Evolutionary conservation across 2,797 vertebrate genomes (phyloP), one percentile per base, ranked within the genome.

Genomic region (Antrozous pallidus): DNA sequence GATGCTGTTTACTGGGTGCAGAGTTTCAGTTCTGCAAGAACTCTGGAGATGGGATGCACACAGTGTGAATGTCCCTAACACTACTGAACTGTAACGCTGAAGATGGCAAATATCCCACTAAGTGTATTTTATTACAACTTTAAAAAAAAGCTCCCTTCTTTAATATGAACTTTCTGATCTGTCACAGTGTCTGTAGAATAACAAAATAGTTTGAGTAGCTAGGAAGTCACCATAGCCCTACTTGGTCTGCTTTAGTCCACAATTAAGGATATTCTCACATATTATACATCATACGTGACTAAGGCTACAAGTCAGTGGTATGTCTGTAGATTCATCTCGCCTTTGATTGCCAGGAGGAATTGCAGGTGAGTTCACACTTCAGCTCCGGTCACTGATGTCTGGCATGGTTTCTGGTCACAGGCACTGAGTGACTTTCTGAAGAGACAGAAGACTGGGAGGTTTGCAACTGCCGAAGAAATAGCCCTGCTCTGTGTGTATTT

Each of bases 391-490:
- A 65, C 80, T 95, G 6, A 82, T 74, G 33, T 20, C 63, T 9
- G 0, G 31, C 83, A 77, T 96, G 80, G 3, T 96, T 12, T 88
- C 94, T 65, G 71, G 1, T 94, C 38, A 70, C 24, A 99, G 99
- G 99, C 99, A 33, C 91, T 98, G 87, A 99, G 98, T 86, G 98
- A 99, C 96, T 99, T 99, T 94, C 98, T 99, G 97, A 98, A 98
- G 58, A 98, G 99, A 95, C 99, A 99, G 96, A 99, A 98, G 98
- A 99, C 98, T 3, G 99, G 99, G 65, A 98, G 99, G 94, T 97
- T 99, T 98, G 99, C 99, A 92, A 99, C 99, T 6, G 98, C 99
- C 0, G 99, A 99, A 86, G 99, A 99, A 97, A 98, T 99, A 92
- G 99, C 99, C 0, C 95, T 99, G 92, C 98, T 99, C 45, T 99